Conservation (phyloP, 2,888 invertebrate genomes). For the Campaea margaritaria region DNA sequence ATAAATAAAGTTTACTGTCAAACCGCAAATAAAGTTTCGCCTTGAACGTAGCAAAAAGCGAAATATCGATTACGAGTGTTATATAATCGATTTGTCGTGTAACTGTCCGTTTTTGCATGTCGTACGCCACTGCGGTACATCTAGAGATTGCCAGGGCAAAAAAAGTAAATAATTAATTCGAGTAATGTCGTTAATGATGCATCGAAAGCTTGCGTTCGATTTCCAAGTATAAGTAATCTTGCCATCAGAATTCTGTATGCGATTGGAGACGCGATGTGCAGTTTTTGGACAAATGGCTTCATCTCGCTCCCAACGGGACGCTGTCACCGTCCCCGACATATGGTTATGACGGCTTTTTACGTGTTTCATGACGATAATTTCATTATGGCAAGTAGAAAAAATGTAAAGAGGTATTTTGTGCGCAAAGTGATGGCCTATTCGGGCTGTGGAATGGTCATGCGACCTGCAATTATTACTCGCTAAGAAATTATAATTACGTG, state of each 20-base stretch:
- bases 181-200: constrained; percentile 79
- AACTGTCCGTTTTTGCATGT: constrained; percentile 36
- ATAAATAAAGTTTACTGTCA: constrained; percentile 70
- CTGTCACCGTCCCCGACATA: constrained; percentile 60
- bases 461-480: constrained; percentile 9
- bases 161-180: constrained; percentile 69
- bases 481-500: constrained; percentile 1
- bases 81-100: constrained; percentile 47
- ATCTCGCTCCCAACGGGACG: constrained; percentile 65
- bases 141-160: constrained; percentile 42
- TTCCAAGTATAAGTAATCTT: constrained; percentile 82
- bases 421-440: constrained; percentile 19
- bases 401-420: constrained; percentile 17
- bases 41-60: constrained; percentile 54
- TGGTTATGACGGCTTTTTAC: constrained; percentile 70
- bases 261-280: constrained; percentile 62
- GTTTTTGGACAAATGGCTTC: constrained; percentile 83
- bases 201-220: constrained; percentile 68
- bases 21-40: constrained; percentile 77
- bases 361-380: constrained; percentile 62
- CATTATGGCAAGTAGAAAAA: constrained; percentile 52
- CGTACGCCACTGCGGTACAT: constrained; percentile 31
- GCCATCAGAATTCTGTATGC: constrained; percentile 76
- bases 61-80: constrained; percentile 47
- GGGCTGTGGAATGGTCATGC: constrained; percentile 9